phyloP scores from a whole-genome alignment of 2,888 invertebrate species.

The Euclidia mi region DNA sequence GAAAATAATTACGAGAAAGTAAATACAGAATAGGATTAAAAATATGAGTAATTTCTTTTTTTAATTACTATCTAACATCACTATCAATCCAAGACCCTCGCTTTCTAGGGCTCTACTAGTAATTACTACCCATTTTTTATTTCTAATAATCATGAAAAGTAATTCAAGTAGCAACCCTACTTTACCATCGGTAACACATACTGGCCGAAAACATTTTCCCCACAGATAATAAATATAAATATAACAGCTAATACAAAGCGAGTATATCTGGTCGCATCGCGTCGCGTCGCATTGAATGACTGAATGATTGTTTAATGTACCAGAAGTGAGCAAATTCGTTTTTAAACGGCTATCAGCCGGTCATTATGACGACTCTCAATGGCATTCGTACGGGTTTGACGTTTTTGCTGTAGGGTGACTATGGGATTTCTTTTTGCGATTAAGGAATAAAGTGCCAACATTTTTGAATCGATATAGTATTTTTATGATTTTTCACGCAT shows the following conservation, averaged over 20 bases:
- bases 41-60: too few species aligned
- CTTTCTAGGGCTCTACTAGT: too few species aligned
- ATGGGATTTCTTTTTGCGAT: constrained; percentile 17
- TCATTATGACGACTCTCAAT: constrained; percentile 86
- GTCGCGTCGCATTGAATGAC: constrained; percentile 47
- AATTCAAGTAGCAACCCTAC: neutral
- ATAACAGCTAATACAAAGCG: constrained; percentile 55
- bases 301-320: constrained; percentile 88
- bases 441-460: too few species aligned
- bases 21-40: too few species aligned
- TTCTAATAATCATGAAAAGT: too few species aligned
- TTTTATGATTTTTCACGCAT: too few species aligned
- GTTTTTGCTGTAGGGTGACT: constrained; percentile 70
- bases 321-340: constrained; percentile 91
- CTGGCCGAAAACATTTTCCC: neutral
- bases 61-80: too few species aligned
- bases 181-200: too few species aligned
- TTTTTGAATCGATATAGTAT: too few species aligned
- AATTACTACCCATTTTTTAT: too few species aligned
- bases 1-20: too few species aligned
- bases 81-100: too few species aligned
- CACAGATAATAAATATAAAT: constrained; percentile 42
- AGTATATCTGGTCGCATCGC: constrained; percentile 60
- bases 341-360: constrained; percentile 90
- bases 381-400: constrained; percentile 66